Conservation (phyloP, 2,113 vertebrate species). For the Atherinomorus stipes region DNA sequence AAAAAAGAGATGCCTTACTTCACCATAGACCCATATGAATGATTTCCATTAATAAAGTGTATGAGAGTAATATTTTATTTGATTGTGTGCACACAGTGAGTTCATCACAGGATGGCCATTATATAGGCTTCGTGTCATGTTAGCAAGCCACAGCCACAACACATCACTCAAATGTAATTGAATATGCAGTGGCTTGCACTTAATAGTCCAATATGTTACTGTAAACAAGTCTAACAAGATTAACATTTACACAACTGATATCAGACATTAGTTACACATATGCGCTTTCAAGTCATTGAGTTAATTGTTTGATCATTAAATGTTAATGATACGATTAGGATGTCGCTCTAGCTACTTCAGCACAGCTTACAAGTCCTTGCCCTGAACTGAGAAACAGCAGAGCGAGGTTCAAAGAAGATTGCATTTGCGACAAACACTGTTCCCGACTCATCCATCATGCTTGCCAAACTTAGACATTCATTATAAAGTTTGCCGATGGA, state of each 20-base stretch:
- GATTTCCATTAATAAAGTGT: neutral
- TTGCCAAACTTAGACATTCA: slow-evolving; percentile 82
- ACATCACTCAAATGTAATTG: slow-evolving; percentile 64
- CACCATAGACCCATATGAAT: neutral
- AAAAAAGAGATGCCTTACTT: neutral
- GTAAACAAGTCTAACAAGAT: slow-evolving; percentile 71
- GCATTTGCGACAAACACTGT: slow-evolving; percentile 82
- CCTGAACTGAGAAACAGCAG: slow-evolving; percentile 64
- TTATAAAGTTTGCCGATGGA: slow-evolving; percentile 84
- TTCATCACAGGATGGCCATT: slow-evolving; percentile 19
- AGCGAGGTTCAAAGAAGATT: slow-evolving; percentile 78
- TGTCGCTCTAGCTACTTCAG: slow-evolving; percentile 51
- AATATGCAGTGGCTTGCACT: slow-evolving; percentile 48
- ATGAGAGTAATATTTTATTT: neutral
- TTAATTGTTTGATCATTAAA: slow-evolving; percentile 75
- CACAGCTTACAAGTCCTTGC: slow-evolving; percentile 24
- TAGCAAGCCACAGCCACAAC: slow-evolving; percentile 21
- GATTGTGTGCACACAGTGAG: neutral
- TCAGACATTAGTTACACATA: slow-evolving; percentile 57
- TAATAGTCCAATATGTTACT: slow-evolving; percentile 65
- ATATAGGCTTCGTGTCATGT: slow-evolving; percentile 27
- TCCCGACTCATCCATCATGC: slow-evolving; percentile 82
- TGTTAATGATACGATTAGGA: slow-evolving; percentile 70
- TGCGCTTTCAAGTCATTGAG: slow-evolving; percentile 46
- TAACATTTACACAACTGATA: slow-evolving; percentile 63